Evolutionary conservation across 2,797 vertebrate species (phyloP).

Genomic region (Oreonectes daqikongensis): DNA sequence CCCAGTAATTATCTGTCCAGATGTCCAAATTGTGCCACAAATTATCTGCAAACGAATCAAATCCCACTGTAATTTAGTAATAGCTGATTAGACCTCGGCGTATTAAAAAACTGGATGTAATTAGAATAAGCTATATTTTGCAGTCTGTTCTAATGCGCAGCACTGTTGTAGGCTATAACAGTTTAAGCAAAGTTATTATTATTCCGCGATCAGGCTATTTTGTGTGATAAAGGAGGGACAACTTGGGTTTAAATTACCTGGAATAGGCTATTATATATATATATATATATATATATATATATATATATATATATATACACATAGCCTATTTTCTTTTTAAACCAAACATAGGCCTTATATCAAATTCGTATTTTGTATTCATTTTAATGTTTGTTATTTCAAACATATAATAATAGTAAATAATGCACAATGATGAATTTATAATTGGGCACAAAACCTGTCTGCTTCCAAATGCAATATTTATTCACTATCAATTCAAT

Average conservation of each 20-base stretch:
- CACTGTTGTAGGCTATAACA: neutral
- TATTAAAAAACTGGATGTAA: constrained; percentile 84
- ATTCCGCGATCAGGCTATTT: neutral
- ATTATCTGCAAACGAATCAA: constrained; percentile 88
- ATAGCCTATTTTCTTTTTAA: too few relatives aligned
- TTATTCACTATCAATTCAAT: constrained; percentile 77
- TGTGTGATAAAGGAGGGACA: neutral
- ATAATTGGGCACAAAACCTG: neutral
- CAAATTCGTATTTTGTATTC: too few relatives aligned
- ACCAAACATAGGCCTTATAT: too few relatives aligned
- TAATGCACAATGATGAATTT: too few relatives aligned
- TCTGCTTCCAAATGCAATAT: constrained; percentile 58
- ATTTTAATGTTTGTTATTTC: neutral
- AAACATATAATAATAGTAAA: too few relatives aligned
- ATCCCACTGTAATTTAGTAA: constrained; percentile 92
- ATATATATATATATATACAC: too few relatives aligned
- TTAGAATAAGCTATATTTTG: constrained; percentile 76
- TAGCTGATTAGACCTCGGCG: constrained; percentile 88
- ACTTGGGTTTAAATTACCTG: too few relatives aligned
- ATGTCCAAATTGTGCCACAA: constrained; percentile 90
- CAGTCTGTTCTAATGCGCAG: constrained; percentile 81
- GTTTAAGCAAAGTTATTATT: neutral
- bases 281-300: too few relatives aligned
- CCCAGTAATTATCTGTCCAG: constrained; percentile 90
- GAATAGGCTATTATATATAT: too few relatives aligned